Evolutionary conservation across 2,888 invertebrate species (phyloP).

Genomic region (Troglohyphantes excavatus): DNA sequence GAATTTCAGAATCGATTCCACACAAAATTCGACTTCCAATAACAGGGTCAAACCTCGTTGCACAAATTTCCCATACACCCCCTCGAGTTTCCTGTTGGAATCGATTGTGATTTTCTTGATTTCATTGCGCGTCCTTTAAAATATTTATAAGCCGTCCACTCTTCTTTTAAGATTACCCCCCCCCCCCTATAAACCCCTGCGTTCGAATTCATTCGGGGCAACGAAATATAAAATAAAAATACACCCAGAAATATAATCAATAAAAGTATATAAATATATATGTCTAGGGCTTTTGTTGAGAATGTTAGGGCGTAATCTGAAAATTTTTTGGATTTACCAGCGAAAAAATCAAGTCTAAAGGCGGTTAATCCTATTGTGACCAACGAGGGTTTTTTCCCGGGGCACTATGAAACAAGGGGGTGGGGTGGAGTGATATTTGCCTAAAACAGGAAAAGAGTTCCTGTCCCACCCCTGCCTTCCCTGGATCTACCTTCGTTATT

Average conservation of each 20-base stretch:
- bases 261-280: neutral
- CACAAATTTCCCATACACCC: slow-evolving; percentile 50
- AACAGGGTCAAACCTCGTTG: slow-evolving; percentile 75
- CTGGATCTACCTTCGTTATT: slow-evolving; percentile 62
- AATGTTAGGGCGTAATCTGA: slow-evolving; percentile 7
- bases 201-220: slow-evolving; percentile 7
- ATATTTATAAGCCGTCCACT: slow-evolving; percentile 69
- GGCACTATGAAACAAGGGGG: slow-evolving; percentile 52
- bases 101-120: slow-evolving; percentile 71
- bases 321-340: slow-evolving; percentile 53
- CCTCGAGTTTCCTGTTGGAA: slow-evolving; percentile 14
- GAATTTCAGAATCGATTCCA: slow-evolving; percentile 61
- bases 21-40: slow-evolving; percentile 71
- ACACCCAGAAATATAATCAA: neutral
- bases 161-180: slow-evolving; percentile 56
- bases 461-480: slow-evolving; percentile 12
- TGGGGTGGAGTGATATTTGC: slow-evolving; percentile 50
- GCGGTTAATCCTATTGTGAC: slow-evolving; percentile 67
- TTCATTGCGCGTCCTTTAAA: slow-evolving; percentile 64
- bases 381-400: slow-evolving; percentile 55
- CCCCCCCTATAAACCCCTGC: slow-evolving; percentile 1
- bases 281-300: neutral
- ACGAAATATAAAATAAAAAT: slow-evolving; percentile 19
- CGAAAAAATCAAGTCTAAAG: slow-evolving; percentile 67
- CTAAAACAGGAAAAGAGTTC: slow-evolving; percentile 36